Base-by-base conservation (phyloP, 2,888 invertebrate genomes). In the Tillus elongatus region DNA sequence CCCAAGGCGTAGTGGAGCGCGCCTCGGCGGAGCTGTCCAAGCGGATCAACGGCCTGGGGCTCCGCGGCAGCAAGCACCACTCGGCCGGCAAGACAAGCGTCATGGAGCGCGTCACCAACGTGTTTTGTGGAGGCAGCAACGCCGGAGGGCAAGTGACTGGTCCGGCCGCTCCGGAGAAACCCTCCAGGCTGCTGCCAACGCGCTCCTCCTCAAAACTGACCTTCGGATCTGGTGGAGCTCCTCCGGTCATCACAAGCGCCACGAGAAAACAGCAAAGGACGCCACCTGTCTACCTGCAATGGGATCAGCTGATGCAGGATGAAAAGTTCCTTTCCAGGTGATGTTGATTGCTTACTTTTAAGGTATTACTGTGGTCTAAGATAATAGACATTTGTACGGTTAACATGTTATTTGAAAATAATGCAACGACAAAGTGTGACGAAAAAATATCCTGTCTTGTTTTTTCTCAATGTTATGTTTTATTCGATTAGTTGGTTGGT, bases 21-120 rank as follows among this genome's bases (percentile, higher is more conserved):
- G 89, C 89, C 56, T 88, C 87, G 53, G 89, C 89, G 47, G 89
- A 90, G 68, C 73, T 90, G 48, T 83, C 87, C 52, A 87, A 89
- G 61, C 79, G 89, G 58, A 89, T 90, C 68, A 89, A 85, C 58
- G 87, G 87, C 43, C 72, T 87, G 58, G 73, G 43, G 63, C 70
- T 44, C 13, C 49, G 60, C 27, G 46, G 56, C 44, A 57, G 53
- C 47, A 63, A 61, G 43, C 71, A 71, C 58, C 63, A 62, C 44
- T 58, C 60, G 41, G 54, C 61, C 45, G 42, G 31, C 36, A 60
- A 58, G 44, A 70, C 75, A 14, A 79, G 80, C 61, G 88, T 89
- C 46, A 88, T 88, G 74, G 89, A 89, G 64, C 78, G 88, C 50
- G 87, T 89, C 40, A 87, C 88, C 32, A 85, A 83, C 61, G 89